phyloP scores from a whole-genome alignment of 2,113 vertebrate species.

The Istiophorus platypterus region DNA sequence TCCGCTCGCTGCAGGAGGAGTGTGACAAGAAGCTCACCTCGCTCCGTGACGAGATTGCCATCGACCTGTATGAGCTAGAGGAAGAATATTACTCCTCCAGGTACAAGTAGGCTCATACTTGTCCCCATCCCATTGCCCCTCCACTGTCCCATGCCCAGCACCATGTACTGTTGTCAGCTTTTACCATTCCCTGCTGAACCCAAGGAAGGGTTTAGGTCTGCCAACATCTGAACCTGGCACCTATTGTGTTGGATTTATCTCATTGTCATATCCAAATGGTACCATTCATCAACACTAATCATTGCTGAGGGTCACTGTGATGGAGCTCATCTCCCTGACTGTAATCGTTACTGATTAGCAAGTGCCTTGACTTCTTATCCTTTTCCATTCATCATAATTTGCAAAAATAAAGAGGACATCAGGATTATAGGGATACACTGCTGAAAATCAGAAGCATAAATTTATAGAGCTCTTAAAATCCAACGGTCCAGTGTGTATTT shows the following conservation, averaged over 20 bases:
- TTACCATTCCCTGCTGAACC: slow-evolving; percentile 54
- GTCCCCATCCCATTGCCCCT: slow-evolving; percentile 42
- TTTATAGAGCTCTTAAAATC: background rate
- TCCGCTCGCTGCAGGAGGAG: slow-evolving; percentile 92
- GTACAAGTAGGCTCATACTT: slow-evolving; percentile 92
- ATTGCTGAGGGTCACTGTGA: slow-evolving; percentile 10
- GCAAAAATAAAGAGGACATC: slow-evolving; percentile 12
- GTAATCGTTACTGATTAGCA: slow-evolving; percentile 22
- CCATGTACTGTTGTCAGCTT: slow-evolving; percentile 44
- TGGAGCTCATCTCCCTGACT: slow-evolving; percentile 36
- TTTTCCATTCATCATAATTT: background rate
- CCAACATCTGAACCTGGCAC: slow-evolving; percentile 15
- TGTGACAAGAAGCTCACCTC: slow-evolving; percentile 96
- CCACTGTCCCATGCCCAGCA: slow-evolving; percentile 59
- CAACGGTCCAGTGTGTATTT: background rate
- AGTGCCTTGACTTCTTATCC: slow-evolving; percentile 54
- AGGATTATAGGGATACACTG: slow-evolving; percentile 4
- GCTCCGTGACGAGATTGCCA: slow-evolving; percentile 94
- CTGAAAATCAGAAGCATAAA: slow-evolving; percentile 17
- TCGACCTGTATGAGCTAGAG: slow-evolving; percentile 99
- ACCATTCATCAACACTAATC: slow-evolving; percentile 28
- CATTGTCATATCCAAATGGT: slow-evolving; percentile 14
- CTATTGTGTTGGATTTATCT: slow-evolving; percentile 1
- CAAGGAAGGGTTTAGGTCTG: slow-evolving; percentile 13
- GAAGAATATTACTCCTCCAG: slow-evolving; percentile 99